These are phyloP conservation scores for Brachymystax lenok DNA, from an alignment of 2,797 vertebrate genomes.

Conservation along the genomic window DNA sequence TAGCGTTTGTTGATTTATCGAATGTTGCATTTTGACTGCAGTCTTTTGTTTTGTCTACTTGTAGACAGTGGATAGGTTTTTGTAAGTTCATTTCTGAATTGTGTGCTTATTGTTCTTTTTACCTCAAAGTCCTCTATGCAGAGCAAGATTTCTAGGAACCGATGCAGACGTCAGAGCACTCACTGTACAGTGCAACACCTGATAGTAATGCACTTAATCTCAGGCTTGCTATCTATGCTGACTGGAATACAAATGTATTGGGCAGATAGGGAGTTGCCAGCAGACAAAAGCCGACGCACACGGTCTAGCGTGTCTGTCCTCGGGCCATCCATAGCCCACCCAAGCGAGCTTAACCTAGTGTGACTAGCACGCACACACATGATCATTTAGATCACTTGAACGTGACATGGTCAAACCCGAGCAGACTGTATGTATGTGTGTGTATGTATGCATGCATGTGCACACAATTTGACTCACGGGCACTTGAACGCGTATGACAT, in stretches of 20 bases:
- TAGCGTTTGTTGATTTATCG: not conserved
- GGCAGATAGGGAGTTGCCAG: conserved; percentile 33
- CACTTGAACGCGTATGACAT: conserved; percentile 40
- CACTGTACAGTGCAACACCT: conserved; percentile 8
- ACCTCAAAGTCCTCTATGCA: conserved; percentile 6
- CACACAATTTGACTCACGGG: conserved; percentile 32
- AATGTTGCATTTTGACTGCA: not conserved
- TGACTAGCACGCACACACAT: conserved; percentile 42
- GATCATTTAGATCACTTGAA: conserved; percentile 46
- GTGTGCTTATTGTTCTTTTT: not conserved
- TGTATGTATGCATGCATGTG: not conserved
- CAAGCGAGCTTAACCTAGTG: conserved; percentile 12
- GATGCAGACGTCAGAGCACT: conserved; percentile 5
- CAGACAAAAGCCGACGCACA: too few species aligned
- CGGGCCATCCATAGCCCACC: conserved; percentile 30
- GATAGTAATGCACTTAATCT: conserved; percentile 48
- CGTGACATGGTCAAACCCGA: conserved; percentile 40
- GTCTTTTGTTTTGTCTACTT: not conserved
- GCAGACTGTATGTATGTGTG: conserved; percentile 6
- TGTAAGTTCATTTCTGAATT: not conserved
- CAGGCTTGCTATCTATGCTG: conserved; percentile 12
- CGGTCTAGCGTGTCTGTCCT: conserved; percentile 10
- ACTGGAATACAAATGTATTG: conserved; percentile 54
- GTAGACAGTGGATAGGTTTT: too few species aligned
- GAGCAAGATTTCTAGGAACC: conserved; percentile 1